These are phyloP conservation scores for Sinocyclocheilus anshuiensis DNA, from an alignment of 2,113 vertebrate species.

Conservation along the genomic window DNA sequence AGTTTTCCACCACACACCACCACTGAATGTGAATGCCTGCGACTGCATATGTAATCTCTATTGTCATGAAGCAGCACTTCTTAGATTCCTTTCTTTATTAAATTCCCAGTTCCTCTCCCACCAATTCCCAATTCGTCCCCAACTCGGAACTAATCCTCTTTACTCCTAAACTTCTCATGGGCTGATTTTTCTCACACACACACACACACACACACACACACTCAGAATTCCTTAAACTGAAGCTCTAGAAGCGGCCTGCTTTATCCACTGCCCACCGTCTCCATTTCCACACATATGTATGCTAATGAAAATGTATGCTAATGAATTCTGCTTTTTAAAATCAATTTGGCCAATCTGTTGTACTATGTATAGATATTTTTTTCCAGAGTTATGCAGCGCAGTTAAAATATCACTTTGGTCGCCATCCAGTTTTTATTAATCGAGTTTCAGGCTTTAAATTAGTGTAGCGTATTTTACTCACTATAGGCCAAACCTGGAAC, in stretches of 20 bases:
- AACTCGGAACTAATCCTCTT: constrained; percentile 47
- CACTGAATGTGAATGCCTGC: constrained; percentile 4
- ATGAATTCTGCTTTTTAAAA: constrained; percentile 45
- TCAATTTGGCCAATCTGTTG: constrained; percentile 31
- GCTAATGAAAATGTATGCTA: constrained; percentile 46
- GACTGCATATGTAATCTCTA: constrained; percentile 5
- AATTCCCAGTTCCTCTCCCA: constrained; percentile 41
- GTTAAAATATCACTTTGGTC: constrained; percentile 9
- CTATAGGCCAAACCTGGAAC: not conserved
- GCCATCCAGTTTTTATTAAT: not conserved
- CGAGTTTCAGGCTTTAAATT: not conserved
- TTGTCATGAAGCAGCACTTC: constrained; percentile 39
- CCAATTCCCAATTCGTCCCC: constrained; percentile 27
- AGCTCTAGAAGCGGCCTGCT: not conserved
- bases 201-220: not conserved
- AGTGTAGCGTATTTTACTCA: not conserved
- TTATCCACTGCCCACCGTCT: constrained; percentile 1
- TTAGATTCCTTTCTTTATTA: constrained; percentile 43
- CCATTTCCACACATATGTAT: constrained; percentile 14
- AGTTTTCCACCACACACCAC: not conserved
- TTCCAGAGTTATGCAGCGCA: not conserved
- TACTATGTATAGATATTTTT: constrained; percentile 1
- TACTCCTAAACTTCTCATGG: constrained; percentile 31
- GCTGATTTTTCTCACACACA: not conserved
- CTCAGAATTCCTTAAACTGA: not conserved